A percentile compares a stretch with the other conserved stretches of the same genome.
Evolutionary conservation across 53 echinoderm and acorn worm genomes (phyloP).

Genomic region (Echinometra lucunter): DNA sequence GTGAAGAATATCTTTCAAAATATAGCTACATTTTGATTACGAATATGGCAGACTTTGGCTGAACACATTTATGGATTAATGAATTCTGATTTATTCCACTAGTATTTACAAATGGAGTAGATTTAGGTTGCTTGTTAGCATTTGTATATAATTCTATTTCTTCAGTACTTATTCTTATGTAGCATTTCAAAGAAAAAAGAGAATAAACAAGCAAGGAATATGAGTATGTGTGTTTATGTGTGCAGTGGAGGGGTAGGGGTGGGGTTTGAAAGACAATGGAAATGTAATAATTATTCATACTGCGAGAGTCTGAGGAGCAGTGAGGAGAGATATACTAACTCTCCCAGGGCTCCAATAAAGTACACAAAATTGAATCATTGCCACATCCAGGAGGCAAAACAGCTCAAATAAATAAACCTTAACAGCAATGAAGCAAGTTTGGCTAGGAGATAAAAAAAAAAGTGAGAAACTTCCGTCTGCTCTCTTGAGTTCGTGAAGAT

Average conservation of each 20-base stretch:
- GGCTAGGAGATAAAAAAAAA: slow-evolving; percentile 9
- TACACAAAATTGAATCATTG: slow-evolving; percentile 44
- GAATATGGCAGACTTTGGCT: background rate
- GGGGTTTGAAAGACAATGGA: background rate
- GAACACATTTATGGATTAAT: background rate
- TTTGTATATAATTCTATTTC: background rate
- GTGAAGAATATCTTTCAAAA: background rate
- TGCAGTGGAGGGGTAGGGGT: background rate
- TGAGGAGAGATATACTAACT: background rate
- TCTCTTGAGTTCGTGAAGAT: background rate
- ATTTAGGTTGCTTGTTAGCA: too few species aligned
- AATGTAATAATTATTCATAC: slow-evolving; percentile 11
- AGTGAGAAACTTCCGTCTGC: slow-evolving; percentile 19
- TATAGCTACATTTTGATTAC: background rate
- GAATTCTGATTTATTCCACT: background rate
- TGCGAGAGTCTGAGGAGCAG: background rate
- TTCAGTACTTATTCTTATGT: background rate
- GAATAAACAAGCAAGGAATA: too few species aligned
- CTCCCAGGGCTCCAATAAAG: background rate
- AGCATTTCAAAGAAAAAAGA: background rate
- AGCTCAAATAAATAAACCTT: slow-evolving; percentile 32
- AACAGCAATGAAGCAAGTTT: background rate
- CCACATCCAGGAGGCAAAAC: slow-evolving; percentile 22
- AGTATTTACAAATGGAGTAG: background rate
- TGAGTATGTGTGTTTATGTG: background rate